Evolutionary conservation across 2,113 vertebrate genomes (phyloP).

Genomic region (Apodemus sylvaticus): DNA sequence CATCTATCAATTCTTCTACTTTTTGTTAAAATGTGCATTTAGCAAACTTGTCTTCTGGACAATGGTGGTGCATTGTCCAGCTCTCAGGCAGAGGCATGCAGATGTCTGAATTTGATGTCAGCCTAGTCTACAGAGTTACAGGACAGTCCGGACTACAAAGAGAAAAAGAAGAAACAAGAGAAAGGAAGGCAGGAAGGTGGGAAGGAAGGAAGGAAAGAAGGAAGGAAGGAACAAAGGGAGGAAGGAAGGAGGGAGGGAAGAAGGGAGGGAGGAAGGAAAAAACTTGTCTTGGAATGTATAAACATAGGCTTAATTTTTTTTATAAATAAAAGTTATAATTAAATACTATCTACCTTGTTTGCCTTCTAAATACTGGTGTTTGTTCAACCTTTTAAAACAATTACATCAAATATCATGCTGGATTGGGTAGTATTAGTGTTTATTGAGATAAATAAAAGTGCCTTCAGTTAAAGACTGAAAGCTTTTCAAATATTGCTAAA

Average conservation of each 20-base stretch:
- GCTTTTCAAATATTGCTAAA: background rate
- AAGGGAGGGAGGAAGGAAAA: background rate
- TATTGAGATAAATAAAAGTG: background rate
- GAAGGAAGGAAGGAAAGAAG: background rate
- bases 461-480: background rate
- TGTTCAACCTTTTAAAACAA: background rate
- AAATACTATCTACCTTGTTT: slow-evolving; percentile 3
- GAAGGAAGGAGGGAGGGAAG: too few relatives aligned
- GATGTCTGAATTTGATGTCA: background rate
- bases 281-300: background rate
- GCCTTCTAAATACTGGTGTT: background rate
- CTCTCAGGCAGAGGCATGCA: background rate
- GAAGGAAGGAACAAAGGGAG: rapidly evolving
- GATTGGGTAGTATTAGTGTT: background rate
- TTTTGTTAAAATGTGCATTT: background rate
- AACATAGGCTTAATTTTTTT: background rate
- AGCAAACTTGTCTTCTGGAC: background rate
- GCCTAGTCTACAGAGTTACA: background rate
- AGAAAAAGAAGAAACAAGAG: background rate
- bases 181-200: too few relatives aligned
- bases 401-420: background rate
- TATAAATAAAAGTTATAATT: slow-evolving; percentile 23
- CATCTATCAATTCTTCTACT: background rate
- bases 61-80: background rate
- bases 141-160: background rate